Evolutionary conservation across 2,797 vertebrate genomes (phyloP).

Genomic region (Paramormyrops hopkinsi): DNA sequence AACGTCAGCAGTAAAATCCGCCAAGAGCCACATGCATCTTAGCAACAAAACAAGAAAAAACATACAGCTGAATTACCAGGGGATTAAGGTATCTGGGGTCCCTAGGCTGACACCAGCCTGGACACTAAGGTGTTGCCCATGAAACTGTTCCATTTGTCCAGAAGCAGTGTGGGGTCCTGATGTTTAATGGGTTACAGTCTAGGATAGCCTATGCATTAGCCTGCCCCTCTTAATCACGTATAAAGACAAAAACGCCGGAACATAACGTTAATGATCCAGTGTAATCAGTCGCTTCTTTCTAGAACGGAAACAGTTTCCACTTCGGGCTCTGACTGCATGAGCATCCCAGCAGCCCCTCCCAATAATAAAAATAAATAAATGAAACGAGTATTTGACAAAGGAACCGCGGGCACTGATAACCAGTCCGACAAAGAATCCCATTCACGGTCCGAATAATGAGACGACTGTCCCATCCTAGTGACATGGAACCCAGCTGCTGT

Average conservation of each 20-base stretch:
- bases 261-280: background rate
- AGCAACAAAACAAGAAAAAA: background rate
- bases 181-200: background rate
- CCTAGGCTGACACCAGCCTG: background rate
- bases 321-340: background rate
- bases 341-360: background rate
- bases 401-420: background rate
- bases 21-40: background rate
- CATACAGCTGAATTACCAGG: background rate
- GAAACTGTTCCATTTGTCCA: background rate
- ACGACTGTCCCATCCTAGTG: slow-evolving; percentile 46
- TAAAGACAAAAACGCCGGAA: background rate
- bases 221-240: background rate
- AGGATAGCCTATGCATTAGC: background rate
- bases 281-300: background rate
- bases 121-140: background rate
- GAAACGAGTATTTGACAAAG: slow-evolving; percentile 3
- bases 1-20: background rate
- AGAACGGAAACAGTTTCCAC: slow-evolving; percentile 15
- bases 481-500: slow-evolving; percentile 53
- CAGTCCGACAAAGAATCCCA: slow-evolving; percentile 20
- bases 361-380: background rate
- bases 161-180: background rate
- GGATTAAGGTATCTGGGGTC: background rate
- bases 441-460: slow-evolving; percentile 61